Base-by-base conservation (phyloP, 1,140 invertebrate species). In the Armadillidium nasatum region DNA sequence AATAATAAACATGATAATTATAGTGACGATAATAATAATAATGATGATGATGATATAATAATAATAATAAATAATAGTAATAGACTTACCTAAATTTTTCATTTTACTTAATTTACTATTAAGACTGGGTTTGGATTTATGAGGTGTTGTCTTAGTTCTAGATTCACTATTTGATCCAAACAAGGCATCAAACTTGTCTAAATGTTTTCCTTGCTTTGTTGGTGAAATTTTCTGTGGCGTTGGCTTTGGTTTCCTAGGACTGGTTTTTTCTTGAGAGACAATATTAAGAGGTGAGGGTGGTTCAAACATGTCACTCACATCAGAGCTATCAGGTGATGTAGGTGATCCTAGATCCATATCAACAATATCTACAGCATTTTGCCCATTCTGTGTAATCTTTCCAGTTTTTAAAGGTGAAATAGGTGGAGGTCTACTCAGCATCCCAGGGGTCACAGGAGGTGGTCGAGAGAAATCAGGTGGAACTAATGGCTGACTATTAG, bases 281-380 rank as follows among this genome's bases (percentile, higher is more conserved):
- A 77, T 82, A 67, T 92, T 72, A 60, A 74, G 78, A 44, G 80
- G 78, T n/a, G 78, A 80, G 7, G 81, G 92, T 43, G 93, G 92
- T 85, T 93, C 92, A 85, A 94, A 94, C 50, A 94, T 87, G 83
- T 94, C 93, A 82, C 93, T 91, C 81, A 92, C 93, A 82, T 94
- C 90, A 0, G 93, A 93, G 11, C 92, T 94, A 72, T 92, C 90
- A 81, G 83, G 72, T 82, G 86, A 81, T 80, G 82, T 80, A 73
- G 84, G 83, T 69, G 85, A 86, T 72, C 85, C 85, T 76, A 87
- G 81, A 87, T 88, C 92, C 87, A 89, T 90, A 80, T 91, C 91
- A 44, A 90, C 83, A 15, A 85, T 84, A 73, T 86, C 85, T 50
- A 82, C 84, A 15, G 83, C 82, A 78, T 86, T 85, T 44, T 79